Base-by-base conservation (phyloP, 2,113 vertebrate genomes). In the Salvelinus sp. region DNA sequence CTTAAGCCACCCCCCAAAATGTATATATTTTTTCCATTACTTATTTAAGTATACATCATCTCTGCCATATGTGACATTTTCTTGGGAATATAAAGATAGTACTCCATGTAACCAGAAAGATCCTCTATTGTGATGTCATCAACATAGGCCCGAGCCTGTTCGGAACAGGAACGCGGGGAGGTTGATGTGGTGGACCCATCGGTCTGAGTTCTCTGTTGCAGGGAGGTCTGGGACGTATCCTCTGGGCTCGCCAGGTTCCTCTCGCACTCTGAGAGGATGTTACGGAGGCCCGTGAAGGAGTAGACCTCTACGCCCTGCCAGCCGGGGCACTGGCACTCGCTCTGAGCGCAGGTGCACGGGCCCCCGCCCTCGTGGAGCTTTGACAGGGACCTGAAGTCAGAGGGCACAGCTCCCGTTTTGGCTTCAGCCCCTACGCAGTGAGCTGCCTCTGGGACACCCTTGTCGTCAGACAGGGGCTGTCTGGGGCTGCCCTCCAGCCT, bases 41-140 rank as follows among this genome's bases (percentile, higher is more conserved):
- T 69, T 60, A 47, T 84, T 95, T 94, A 99, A 84, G 97, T 99
- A 92, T 99, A 99, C 98, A 99, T 99, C 97, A 99, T 99, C 90
- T 99, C 98, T 12, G 98, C 97, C 98, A 99, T 99, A 92, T 98
- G 97, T 4, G 98, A 99, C 98, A 99, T 99, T 89, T 99, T 98
- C 94, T 99, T 99, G 77, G 98, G 98, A 87, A 99, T 97, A 93
- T 97, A 97, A 30, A 99, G 92, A 86, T 96, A 99, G 86, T 95
- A 97, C 82, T 99, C 98, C 96, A 99, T 95, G 91, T 99, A 99
- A 70, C 98, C 97, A 0, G 97, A 98, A 69, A 99, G 95, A 91
- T 99, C 98, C 94, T 99, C 98, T 89, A 98, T 99, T 70, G 96
- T 99, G 86, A 98, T 96, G 82, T 99, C 98, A 87, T 99, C 96